phyloP scores from a whole-genome alignment of 2,113 vertebrate species.

The Pipra filicauda region DNA sequence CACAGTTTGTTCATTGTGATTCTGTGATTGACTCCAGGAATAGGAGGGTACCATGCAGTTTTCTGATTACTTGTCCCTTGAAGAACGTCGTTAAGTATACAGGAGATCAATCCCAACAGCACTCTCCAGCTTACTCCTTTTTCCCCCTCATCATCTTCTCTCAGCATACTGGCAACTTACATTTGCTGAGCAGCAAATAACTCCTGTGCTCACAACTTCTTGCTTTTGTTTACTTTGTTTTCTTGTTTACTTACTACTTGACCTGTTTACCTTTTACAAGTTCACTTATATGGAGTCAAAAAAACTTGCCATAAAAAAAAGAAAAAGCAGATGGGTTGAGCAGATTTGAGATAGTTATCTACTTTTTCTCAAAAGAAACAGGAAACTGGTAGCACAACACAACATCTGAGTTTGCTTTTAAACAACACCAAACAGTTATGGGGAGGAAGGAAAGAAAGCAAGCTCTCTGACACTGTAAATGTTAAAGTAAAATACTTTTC shows the following conservation, averaged over 20 bases:
- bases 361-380: neutral
- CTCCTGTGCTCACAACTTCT: neutral
- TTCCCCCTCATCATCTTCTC: neutral
- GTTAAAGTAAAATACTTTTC: conserved; percentile 9
- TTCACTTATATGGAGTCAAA: neutral
- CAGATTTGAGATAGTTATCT: neutral
- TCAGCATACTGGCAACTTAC: neutral
- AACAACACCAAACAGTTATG: neutral
- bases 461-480: neutral
- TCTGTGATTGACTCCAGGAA: neutral
- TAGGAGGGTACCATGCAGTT: neutral
- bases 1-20: neutral
- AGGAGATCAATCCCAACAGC: neutral
- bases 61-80: neutral
- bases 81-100: neutral
- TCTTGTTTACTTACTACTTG: neutral
- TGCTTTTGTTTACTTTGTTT: neutral
- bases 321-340: neutral
- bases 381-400: neutral
- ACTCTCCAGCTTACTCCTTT: neutral
- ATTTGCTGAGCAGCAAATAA: neutral
- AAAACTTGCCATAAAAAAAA: neutral
- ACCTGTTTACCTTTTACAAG: neutral
- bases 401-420: neutral
- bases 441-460: neutral